These are phyloP conservation scores for Melanchra persicariae DNA, from an alignment of 2,888 invertebrate species.

Conservation along the genomic window DNA sequence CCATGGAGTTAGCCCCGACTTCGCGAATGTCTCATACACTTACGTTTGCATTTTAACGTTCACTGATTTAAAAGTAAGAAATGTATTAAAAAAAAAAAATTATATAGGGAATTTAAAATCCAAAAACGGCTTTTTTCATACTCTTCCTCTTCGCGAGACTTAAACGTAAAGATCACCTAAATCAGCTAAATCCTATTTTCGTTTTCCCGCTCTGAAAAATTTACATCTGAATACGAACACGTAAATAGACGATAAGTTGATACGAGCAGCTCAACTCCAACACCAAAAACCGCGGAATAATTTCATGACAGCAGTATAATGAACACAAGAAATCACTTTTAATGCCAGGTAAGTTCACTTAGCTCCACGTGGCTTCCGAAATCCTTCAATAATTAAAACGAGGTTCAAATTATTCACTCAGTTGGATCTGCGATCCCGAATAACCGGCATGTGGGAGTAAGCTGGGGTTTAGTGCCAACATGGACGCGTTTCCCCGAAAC, in stretches of 20 bases:
- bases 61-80: not conserved
- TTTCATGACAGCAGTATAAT: slow-evolving; percentile 22
- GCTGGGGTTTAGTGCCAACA: slow-evolving; percentile 70
- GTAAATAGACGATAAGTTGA: slow-evolving; percentile 12
- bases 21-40: no score
- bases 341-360: slow-evolving; percentile 61
- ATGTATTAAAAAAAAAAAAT: no score
- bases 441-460: slow-evolving; percentile 69
- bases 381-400: slow-evolving; percentile 79
- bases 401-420: slow-evolving; percentile 77
- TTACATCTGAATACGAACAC: not conserved
- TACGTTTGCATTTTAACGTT: not conserved
- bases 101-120: not conserved
- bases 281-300: slow-evolving; percentile 15
- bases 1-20: no score
- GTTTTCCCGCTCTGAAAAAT: not conserved
- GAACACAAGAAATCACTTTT: slow-evolving; percentile 61
- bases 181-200: slow-evolving; percentile 1
- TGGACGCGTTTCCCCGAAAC: slow-evolving; percentile 70
- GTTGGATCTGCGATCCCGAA: slow-evolving; percentile 67
- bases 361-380: slow-evolving; percentile 57
- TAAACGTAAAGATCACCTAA: not conserved
- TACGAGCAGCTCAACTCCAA: slow-evolving; percentile 13
- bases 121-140: not conserved
- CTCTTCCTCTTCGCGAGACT: not conserved